Percentiles rank a stretch among this genome's conserved stretches.
These are phyloP conservation scores for Drosophila barbarae DNA, from an alignment of 2,888 invertebrate species.

Conservation along the genomic window DNA sequence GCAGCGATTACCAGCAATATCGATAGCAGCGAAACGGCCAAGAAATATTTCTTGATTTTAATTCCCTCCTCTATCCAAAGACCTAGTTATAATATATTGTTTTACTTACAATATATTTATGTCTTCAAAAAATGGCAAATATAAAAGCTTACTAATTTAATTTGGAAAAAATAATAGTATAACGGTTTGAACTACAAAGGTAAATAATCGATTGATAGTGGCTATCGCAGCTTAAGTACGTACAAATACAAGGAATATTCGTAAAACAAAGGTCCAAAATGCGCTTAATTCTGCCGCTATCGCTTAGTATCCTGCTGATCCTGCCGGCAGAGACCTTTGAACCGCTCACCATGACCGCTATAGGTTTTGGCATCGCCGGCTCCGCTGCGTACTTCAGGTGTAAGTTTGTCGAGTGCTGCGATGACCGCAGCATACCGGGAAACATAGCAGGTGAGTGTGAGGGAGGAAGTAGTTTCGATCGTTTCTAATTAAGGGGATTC, in stretches of 20 bases:
- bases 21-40: not conserved
- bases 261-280: not conserved
- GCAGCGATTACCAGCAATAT: constrained; percentile 8
- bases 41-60: not conserved
- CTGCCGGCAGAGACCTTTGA: constrained; percentile 15
- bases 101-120: not conserved
- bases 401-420: constrained; percentile 83
- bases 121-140: not conserved
- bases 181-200: not conserved
- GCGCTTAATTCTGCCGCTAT: not conserved
- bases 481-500: not conserved
- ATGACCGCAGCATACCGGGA: constrained; percentile 81
- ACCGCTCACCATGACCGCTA: constrained; percentile 19
- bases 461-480: accelerated
- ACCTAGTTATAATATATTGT: not conserved
- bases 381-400: constrained; percentile 77
- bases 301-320: constrained; percentile 1
- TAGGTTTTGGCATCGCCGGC: constrained; percentile 56
- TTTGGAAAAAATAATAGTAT: not conserved
- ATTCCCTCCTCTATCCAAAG: not conserved
- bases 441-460: constrained; percentile 80
- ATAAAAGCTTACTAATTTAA: not conserved
- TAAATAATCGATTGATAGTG: not conserved
- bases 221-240: not conserved
- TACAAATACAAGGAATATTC: too few species aligned